Conservation (phyloP, 2,888 invertebrate species). For the Yponomeuta cagnagella region DNA sequence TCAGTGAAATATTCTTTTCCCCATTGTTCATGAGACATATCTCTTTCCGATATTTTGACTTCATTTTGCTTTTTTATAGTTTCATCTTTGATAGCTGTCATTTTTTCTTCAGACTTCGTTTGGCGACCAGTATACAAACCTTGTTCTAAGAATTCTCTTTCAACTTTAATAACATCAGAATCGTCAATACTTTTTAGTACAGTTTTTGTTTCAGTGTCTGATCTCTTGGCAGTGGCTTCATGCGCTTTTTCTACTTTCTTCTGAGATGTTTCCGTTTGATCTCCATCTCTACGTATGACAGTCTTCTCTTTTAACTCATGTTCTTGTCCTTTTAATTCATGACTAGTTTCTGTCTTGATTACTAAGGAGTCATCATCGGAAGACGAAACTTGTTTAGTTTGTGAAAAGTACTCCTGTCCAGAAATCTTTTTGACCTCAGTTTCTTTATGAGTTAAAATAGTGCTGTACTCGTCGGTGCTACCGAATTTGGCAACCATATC, state of each 20-base stretch:
- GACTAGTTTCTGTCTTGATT: constrained; percentile 66
- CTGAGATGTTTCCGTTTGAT: constrained; percentile 68
- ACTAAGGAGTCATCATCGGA: constrained; percentile 67
- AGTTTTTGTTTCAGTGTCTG: constrained; percentile 66
- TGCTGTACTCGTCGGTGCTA: constrained; percentile 48
- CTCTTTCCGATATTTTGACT: constrained; percentile 70
- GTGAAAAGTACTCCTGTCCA: constrained; percentile 65
- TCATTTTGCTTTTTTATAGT: constrained; percentile 65
- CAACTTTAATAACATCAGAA: constrained; percentile 55
- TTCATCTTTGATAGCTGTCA: constrained; percentile 69
- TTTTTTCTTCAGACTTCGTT: constrained; percentile 66
- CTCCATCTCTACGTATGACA: constrained; percentile 58
- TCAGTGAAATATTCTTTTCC: constrained; percentile 73
- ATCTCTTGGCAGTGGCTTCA: constrained; percentile 65
- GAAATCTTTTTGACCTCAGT: constrained; percentile 68
- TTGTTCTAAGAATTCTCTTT: constrained; percentile 63
- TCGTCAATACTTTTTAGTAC: constrained; percentile 62
- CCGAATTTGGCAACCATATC: constrained; percentile 63
- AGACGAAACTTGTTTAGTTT: constrained; percentile 67
- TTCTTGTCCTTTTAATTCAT: constrained; percentile 65
- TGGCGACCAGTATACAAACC: constrained; percentile 65
- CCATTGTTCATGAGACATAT: constrained; percentile 71
- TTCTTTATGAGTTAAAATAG: constrained; percentile 70
- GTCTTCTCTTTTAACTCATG: constrained; percentile 70
- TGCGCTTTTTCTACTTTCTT: constrained; percentile 71